Evolutionary conservation across 1,140 invertebrate genomes (phyloP).

Genomic region (Cryptotermes secundus): DNA sequence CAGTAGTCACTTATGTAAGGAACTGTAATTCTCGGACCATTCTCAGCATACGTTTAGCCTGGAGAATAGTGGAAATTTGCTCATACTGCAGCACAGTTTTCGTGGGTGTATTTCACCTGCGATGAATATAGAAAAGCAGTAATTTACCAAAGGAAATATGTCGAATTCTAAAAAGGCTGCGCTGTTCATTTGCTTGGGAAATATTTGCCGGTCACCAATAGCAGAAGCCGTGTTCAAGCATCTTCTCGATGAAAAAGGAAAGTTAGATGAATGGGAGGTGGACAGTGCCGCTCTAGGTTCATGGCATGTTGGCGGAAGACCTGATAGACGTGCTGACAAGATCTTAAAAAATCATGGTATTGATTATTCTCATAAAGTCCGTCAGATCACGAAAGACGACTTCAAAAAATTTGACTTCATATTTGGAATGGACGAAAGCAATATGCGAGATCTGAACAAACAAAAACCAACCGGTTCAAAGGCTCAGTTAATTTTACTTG

Average conservation of each 20-base stretch:
- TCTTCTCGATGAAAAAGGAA: conserved; percentile 60
- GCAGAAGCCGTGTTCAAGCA: conserved; percentile 87
- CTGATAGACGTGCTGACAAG: conserved; percentile 72
- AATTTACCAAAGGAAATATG: background rate
- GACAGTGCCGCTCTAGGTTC: conserved; percentile 84
- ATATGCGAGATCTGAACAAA: conserved; percentile 67
- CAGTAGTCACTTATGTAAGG: too few species aligned
- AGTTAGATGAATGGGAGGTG: conserved; percentile 70
- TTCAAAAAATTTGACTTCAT: conserved; percentile 81
- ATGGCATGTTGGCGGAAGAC: conserved; percentile 81
- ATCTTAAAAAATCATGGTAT: conserved; percentile 72
- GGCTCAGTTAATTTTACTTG: conserved; percentile 74
- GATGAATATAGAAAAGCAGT: too few species aligned
- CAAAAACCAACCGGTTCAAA: conserved; percentile 61
- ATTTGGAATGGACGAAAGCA: conserved; percentile 88
- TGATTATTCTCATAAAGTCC: conserved; percentile 70
- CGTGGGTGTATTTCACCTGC: too few species aligned
- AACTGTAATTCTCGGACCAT: too few species aligned
- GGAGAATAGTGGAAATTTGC: too few species aligned
- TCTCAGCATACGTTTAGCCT: too few species aligned
- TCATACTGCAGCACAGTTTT: too few species aligned
- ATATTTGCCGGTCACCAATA: conserved; percentile 94
- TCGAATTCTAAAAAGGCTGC: conserved; percentile 17
- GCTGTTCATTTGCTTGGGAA: conserved; percentile 59
- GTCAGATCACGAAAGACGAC: conserved; percentile 69